These are phyloP conservation scores for Bolborhynchus lineola DNA, from an alignment of 2,113 vertebrate species.

Conservation along the genomic window DNA sequence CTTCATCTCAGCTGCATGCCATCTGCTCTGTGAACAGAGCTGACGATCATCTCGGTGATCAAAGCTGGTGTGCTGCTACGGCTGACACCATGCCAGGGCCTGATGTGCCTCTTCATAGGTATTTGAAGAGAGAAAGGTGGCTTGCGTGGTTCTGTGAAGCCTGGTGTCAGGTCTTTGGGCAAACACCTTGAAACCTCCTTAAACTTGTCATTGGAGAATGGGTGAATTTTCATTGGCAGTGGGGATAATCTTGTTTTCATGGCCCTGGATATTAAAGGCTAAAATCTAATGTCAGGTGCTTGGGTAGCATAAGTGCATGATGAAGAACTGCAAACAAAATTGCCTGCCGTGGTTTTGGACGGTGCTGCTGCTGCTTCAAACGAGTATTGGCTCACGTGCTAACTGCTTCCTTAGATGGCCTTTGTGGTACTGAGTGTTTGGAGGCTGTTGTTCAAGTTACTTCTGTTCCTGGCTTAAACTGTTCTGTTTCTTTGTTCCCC, in stretches of 20 bases:
- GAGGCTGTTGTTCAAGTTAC: not conserved
- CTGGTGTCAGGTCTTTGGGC: accelerated
- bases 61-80: not conserved
- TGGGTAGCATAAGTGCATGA: too few relatives aligned
- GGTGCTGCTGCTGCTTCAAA: not conserved
- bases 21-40: constrained; percentile 42
- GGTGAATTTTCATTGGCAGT: not conserved
- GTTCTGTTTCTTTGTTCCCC: not conserved
- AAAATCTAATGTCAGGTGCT: not conserved
- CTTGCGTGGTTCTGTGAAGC: not conserved
- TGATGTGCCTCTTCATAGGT: not conserved
- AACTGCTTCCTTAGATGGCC: not conserved
- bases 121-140: not conserved
- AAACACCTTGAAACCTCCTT: not conserved
- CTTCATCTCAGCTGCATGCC: not conserved
- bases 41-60: not conserved
- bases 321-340: not conserved
- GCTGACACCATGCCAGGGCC: not conserved
- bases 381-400: accelerated
- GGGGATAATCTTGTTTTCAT: accelerated
- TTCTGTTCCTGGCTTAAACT: not conserved
- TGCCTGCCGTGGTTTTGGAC: accelerated
- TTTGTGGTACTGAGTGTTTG: not conserved
- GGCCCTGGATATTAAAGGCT: not conserved
- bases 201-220: accelerated